Evolutionary conservation across 2,888 invertebrate genomes (phyloP).

Genomic region (Enchytraeus crypticus): DNA sequence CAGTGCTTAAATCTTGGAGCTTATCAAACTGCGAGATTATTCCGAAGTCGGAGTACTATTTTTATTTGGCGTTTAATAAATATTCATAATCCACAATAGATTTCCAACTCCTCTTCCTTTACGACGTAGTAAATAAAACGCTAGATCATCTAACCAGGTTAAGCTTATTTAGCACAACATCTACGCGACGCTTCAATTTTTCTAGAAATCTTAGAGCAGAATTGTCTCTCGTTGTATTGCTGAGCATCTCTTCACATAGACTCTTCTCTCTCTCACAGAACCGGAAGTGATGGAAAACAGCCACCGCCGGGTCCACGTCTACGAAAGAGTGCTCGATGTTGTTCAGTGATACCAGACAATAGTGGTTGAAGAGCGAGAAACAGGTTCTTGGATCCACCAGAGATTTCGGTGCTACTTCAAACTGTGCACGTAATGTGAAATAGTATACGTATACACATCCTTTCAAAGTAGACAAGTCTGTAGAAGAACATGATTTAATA

Average conservation of each 20-base stretch:
- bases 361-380: slow-evolving; percentile 25
- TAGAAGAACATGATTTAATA: too few species aligned
- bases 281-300: slow-evolving; percentile 23
- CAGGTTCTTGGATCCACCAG: slow-evolving; percentile 18
- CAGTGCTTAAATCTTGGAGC: too few species aligned
- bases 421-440: too few species aligned
- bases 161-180: background rate
- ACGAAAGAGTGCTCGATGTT: slow-evolving; percentile 2
- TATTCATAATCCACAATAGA: too few species aligned
- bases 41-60: too few species aligned
- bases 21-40: too few species aligned
- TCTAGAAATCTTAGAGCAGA: background rate
- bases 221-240: background rate
- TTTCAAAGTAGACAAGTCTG: too few species aligned
- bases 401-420: slow-evolving; percentile 13
- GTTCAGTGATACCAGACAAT: slow-evolving; percentile 17
- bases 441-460: too few species aligned
- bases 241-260: slow-evolving; percentile 2
- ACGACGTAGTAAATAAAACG: too few species aligned
- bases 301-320: slow-evolving; percentile 11
- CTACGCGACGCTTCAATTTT: background rate
- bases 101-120: too few species aligned
- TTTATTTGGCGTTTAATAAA: too few species aligned
- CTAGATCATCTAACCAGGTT: too few species aligned
- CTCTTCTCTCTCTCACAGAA: slow-evolving; percentile 7